Evolutionary conservation across 2,888 invertebrate genomes (phyloP).

Genomic region (Globia sparganii): DNA sequence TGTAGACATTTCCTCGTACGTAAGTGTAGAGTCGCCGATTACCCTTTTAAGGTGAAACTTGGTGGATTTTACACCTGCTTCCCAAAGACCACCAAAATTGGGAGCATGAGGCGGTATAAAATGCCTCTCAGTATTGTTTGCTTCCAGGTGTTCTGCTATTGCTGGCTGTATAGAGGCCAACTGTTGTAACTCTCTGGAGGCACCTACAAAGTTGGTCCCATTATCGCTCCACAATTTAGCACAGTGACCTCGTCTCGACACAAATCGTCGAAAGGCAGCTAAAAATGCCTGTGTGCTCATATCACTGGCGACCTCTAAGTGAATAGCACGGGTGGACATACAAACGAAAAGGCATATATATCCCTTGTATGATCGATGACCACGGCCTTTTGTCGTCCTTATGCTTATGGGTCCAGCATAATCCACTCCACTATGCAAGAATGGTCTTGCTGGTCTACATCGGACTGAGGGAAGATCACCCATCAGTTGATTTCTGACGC

Average conservation of each 20-base stretch:
- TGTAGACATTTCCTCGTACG: slow-evolving; percentile 4
- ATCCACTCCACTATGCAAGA: slow-evolving; percentile 16
- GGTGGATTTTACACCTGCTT: background rate
- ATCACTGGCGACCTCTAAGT: slow-evolving; percentile 7
- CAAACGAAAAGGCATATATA: slow-evolving; percentile 2
- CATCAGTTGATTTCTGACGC: background rate
- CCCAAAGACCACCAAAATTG: slow-evolving; percentile 8
- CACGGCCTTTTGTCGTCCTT: slow-evolving; percentile 16
- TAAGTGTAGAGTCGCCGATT: background rate
- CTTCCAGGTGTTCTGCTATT: slow-evolving; percentile 5
- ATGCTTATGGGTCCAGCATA: slow-evolving; percentile 15
- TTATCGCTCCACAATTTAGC: slow-evolving; percentile 6
- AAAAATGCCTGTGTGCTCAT: slow-evolving; percentile 4
- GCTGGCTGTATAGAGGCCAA: background rate
- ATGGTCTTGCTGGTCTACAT: slow-evolving; percentile 13
- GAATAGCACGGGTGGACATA: background rate
- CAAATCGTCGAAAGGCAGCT: slow-evolving; percentile 7
- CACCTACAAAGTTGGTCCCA: background rate
- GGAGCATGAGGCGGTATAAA: slow-evolving; percentile 7
- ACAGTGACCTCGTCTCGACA: slow-evolving; percentile 9
- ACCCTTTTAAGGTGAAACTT: background rate
- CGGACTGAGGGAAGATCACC: slow-evolving; percentile 1
- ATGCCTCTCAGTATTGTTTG: slow-evolving; percentile 6
- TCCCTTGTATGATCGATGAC: slow-evolving; percentile 11
- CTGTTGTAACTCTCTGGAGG: background rate